phyloP scores from a whole-genome alignment of 2,797 vertebrate genomes.

The Cheirogaleus major region DNA sequence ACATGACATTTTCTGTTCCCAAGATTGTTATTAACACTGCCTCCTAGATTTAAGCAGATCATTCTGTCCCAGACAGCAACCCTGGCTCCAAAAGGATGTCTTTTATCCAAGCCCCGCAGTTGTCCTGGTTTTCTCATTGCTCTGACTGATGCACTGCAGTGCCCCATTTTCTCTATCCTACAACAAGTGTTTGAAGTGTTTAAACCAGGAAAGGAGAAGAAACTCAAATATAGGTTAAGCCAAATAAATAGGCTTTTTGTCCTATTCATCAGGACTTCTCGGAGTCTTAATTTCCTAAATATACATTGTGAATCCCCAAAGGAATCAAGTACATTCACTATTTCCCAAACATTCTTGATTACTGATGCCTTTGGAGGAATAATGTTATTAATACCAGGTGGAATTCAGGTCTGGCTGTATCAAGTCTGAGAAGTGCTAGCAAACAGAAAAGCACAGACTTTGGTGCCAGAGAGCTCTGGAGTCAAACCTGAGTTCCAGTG shows the following conservation, averaged over 20 bases:
- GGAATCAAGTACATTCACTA: not conserved
- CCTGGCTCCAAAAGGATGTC: not conserved
- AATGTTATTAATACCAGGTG: not conserved
- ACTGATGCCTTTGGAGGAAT: not conserved
- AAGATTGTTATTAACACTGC: not conserved
- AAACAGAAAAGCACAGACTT: not conserved
- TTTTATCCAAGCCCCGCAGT: not conserved
- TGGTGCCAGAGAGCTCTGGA: not conserved
- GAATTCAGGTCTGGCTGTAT: not conserved
- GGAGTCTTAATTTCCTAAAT: conserved; percentile 8
- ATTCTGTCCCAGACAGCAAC: not conserved
- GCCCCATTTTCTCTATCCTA: not conserved
- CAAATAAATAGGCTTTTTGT: not conserved
- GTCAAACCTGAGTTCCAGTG: not conserved
- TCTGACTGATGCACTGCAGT: not conserved
- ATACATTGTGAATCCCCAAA: not conserved
- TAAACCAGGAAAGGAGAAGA: not conserved
- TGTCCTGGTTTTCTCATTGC: not conserved
- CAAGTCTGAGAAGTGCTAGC: not conserved
- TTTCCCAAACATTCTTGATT: not conserved
- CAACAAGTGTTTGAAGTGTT: not conserved
- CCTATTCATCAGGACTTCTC: not conserved
- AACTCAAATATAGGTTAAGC: not conserved
- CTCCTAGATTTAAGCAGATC: not conserved
- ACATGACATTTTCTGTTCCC: not conserved